phyloP scores from a whole-genome alignment of 2,888 invertebrate genomes.

The Anthrax anthrax region DNA sequence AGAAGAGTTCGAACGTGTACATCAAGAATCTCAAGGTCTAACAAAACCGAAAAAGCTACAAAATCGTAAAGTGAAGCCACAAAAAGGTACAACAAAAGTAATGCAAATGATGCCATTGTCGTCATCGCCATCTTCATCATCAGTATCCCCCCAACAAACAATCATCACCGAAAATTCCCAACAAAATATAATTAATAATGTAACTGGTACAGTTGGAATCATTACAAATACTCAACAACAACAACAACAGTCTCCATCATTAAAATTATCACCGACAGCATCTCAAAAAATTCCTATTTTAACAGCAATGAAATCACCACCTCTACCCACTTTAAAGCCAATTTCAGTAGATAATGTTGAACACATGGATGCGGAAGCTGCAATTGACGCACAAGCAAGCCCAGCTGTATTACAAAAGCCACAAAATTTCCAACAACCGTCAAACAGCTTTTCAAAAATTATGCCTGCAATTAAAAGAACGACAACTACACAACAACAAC shows the following conservation, averaged over 20 bases:
- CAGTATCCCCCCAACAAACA: too few species aligned
- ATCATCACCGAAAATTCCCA: not conserved
- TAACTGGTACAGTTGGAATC: not conserved
- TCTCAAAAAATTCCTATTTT: not conserved
- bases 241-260: not conserved
- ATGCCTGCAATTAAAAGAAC: conserved; percentile 17
- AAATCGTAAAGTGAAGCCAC: conserved; percentile 20
- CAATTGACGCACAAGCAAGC: not conserved
- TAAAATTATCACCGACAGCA: not conserved
- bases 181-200: too few species aligned
- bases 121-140: not conserved
- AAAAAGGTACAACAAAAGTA: conserved; percentile 3
- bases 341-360: not conserved
- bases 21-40: conserved; percentile 49
- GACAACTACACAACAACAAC: conserved; percentile 26
- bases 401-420: conserved; percentile 1
- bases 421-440: not conserved
- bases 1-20: conserved; percentile 48
- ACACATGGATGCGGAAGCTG: not conserved
- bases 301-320: not conserved
- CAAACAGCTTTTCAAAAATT: not conserved
- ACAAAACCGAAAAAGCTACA: conserved; percentile 39
- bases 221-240: not conserved
- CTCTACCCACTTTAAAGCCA: not conserved
- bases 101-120: not conserved